These are phyloP conservation scores for Leistus spinibarbis DNA, from an alignment of 2,888 invertebrate species.

Conservation along the genomic window DNA sequence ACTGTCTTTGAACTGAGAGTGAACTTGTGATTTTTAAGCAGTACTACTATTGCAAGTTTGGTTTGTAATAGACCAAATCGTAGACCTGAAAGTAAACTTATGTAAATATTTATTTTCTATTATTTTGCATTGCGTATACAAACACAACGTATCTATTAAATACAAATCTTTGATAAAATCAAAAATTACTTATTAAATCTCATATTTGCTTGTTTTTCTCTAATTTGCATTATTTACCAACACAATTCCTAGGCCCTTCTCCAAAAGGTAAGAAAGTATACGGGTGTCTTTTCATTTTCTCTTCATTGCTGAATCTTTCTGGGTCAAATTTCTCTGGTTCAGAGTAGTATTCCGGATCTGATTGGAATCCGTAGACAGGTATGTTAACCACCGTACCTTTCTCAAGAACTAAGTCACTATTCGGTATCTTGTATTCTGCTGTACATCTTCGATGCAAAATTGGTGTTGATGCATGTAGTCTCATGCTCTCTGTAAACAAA, in stretches of 20 bases:
- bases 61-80: slow-evolving; percentile 17
- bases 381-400: slow-evolving; percentile 52
- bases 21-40: slow-evolving; percentile 7
- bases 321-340: slow-evolving; percentile 57
- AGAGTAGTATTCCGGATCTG: slow-evolving; percentile 56
- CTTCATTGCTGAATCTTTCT: slow-evolving; percentile 54
- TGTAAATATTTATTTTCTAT: too few species aligned
- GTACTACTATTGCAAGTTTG: slow-evolving; percentile 2
- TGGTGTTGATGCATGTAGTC: slow-evolving; percentile 57
- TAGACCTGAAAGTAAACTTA: background rate
- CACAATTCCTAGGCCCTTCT: slow-evolving; percentile 56
- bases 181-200: too few species aligned
- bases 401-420: slow-evolving; percentile 48
- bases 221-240: slow-evolving; percentile 48
- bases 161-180: too few species aligned
- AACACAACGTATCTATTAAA: too few species aligned
- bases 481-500: slow-evolving; percentile 54
- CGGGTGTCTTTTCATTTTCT: slow-evolving; percentile 47
- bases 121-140: too few species aligned
- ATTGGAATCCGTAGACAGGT: slow-evolving; percentile 54
- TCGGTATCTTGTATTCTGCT: slow-evolving; percentile 51
- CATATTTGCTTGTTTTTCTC: too few species aligned
- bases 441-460: slow-evolving; percentile 51
- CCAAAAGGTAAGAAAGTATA: slow-evolving; percentile 56
- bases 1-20: slow-evolving; percentile 13